A percentile compares a stretch with the other conserved stretches of the same genome.
Conservation (phyloP, 2,797 vertebrate genomes). For the Spinibarbus caldwelli region DNA sequence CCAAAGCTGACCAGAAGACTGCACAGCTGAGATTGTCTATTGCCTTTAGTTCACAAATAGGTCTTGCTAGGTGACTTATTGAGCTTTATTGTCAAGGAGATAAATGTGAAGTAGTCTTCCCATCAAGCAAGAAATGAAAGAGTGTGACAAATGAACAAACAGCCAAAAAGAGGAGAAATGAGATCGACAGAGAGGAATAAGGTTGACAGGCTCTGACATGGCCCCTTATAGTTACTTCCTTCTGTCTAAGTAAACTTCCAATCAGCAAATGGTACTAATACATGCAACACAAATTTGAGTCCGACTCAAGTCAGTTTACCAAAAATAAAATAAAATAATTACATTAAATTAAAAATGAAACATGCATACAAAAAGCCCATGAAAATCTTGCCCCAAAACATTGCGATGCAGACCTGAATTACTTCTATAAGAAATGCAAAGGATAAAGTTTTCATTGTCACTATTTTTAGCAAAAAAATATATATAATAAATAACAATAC, state of each 20-base stretch:
- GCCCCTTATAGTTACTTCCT: conserved; percentile 76
- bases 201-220: conserved; percentile 74
- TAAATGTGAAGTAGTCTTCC: background rate
- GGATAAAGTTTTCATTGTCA: background rate
- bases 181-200: conserved; percentile 64
- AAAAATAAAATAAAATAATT: background rate
- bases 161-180: conserved; percentile 57
- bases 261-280: background rate
- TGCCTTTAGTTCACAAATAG: conserved; percentile 30
- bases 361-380: background rate
- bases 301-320: fast-evolving
- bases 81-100: conserved; percentile 36
- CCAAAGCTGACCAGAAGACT: conserved; percentile 22
- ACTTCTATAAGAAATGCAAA: background rate
- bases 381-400: background rate
- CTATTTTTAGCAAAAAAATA: background rate
- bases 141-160: conserved; percentile 41
- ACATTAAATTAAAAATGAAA: background rate
- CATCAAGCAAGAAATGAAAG: background rate
- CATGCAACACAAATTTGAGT: background rate
- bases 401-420: background rate
- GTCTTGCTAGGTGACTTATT: conserved; percentile 38
- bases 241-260: background rate
- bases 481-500: background rate
- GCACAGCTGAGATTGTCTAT: conserved; percentile 26